A percentile compares a stretch with the other conserved stretches of the same genome.
Conservation (phyloP, 2,113 vertebrate species). For the Oncorhynchus mykiss region DNA sequence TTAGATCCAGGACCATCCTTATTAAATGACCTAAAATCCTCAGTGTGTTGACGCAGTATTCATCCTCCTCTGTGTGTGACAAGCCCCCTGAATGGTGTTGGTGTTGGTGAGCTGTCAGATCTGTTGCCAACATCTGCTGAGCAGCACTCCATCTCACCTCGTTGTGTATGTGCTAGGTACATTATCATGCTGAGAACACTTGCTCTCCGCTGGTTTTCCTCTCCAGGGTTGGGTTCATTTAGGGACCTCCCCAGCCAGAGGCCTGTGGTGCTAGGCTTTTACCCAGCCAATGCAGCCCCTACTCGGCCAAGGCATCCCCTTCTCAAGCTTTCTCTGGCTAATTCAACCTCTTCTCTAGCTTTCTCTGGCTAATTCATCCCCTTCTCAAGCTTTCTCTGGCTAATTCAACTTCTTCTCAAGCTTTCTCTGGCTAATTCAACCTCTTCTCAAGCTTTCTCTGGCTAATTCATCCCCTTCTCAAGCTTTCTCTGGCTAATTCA, state of each 20-base stretch:
- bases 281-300: slow-evolving; percentile 27
- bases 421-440: no score
- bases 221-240: slow-evolving; percentile 26
- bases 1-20: no score
- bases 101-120: slow-evolving; percentile 26
- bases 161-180: slow-evolving; percentile 56
- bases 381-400: no score
- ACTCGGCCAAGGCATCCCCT: not conserved
- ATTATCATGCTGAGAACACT: slow-evolving; percentile 39
- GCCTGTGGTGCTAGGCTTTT: slow-evolving; percentile 28
- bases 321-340: no score
- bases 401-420: no score
- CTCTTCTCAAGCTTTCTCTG: no score
- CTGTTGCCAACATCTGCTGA: slow-evolving; percentile 43
- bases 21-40: not conserved
- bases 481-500: no score
- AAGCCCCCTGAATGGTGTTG: slow-evolving; percentile 36
- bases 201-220: not conserved
- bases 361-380: no score
- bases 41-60: slow-evolving; percentile 2
- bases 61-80: slow-evolving; percentile 49
- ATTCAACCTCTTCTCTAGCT: no score
- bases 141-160: slow-evolving; percentile 47
- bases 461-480: no score
- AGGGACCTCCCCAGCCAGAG: slow-evolving; percentile 34